These are phyloP conservation scores for Teleogryllus occipitalis DNA, from an alignment of 1,140 invertebrate species.

Conservation along the genomic window DNA sequence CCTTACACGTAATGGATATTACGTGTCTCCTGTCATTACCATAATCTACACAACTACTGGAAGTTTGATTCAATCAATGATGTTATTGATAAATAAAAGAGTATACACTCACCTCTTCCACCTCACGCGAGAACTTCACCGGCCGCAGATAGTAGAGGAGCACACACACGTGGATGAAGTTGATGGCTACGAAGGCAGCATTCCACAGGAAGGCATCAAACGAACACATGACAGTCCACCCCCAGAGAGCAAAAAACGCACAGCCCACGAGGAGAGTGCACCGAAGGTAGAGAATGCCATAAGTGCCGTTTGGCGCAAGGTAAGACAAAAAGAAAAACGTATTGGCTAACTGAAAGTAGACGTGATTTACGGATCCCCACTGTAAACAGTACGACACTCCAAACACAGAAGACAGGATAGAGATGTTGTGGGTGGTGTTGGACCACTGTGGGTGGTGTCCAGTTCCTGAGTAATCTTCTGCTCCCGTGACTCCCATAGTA, in stretches of 20 bases:
- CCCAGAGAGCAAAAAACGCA: slow-evolving; percentile 70
- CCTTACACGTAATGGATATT: no score
- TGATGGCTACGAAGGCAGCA: slow-evolving; percentile 69
- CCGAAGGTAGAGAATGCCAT: slow-evolving; percentile 69
- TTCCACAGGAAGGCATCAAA: slow-evolving; percentile 82
- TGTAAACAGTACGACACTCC: slow-evolving; percentile 23
- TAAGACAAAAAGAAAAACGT: slow-evolving; percentile 72
- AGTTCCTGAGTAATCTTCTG: not conserved
- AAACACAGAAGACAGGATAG: slow-evolving; percentile 20
- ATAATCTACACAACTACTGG: no score
- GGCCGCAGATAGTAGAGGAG: slow-evolving; percentile 74
- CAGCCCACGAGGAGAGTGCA: slow-evolving; percentile 66
- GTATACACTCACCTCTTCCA: slow-evolving; percentile 59
- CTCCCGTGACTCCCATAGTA: slow-evolving; percentile 10
- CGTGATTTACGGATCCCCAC: slow-evolving; percentile 32
- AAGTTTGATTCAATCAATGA: no score
- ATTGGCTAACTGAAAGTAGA: slow-evolving; percentile 69
- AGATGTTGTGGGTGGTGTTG: slow-evolving; percentile 18
- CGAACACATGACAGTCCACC: slow-evolving; percentile 74
- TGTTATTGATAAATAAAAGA: not conserved
- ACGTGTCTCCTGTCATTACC: no score
- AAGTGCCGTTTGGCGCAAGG: slow-evolving; percentile 66
- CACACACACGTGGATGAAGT: slow-evolving; percentile 70
- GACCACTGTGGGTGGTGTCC: slow-evolving; percentile 10
- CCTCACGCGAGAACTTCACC: slow-evolving; percentile 72